These are phyloP conservation scores for Dasyprocta punctata DNA, from an alignment of 2,113 vertebrate species.

Conservation along the genomic window DNA sequence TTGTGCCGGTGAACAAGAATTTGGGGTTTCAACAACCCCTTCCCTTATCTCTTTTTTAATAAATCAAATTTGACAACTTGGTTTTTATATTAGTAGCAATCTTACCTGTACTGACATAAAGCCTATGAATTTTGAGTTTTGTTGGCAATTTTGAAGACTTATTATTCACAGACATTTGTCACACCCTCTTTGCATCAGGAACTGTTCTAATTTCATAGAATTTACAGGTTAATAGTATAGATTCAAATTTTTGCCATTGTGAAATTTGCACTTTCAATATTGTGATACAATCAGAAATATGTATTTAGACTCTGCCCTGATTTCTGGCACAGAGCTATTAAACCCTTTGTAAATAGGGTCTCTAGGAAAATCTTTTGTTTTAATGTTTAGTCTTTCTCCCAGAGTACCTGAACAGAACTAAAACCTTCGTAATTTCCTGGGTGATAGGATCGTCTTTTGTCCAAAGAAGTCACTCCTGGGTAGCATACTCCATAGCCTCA, in stretches of 20 bases:
- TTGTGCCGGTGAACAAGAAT: background rate
- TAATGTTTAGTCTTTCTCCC: background rate
- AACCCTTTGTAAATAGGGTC: background rate
- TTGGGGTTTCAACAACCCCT: background rate
- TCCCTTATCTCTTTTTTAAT: background rate
- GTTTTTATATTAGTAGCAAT: background rate
- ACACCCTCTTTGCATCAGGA: background rate
- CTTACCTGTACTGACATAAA: background rate
- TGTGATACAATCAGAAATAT: background rate
- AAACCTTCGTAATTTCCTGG: background rate
- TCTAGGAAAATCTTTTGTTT: background rate
- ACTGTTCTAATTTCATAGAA: background rate
- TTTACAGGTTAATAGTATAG: background rate
- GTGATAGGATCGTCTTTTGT: background rate
- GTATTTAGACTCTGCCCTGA: background rate
- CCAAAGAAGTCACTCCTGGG: background rate
- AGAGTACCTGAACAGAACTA: background rate
- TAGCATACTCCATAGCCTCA: background rate
- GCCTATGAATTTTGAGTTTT: background rate
- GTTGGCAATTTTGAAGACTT: background rate
- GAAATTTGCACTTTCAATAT: background rate
- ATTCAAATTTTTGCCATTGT: background rate
- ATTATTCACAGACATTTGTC: background rate
- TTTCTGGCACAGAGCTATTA: background rate
- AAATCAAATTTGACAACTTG: background rate